A percentile compares a stretch with the other conserved stretches of the same genome.
phyloP scores from a whole-genome alignment of 64 coral and sea anemone species.

The Stichodactyla mertensii region DNA sequence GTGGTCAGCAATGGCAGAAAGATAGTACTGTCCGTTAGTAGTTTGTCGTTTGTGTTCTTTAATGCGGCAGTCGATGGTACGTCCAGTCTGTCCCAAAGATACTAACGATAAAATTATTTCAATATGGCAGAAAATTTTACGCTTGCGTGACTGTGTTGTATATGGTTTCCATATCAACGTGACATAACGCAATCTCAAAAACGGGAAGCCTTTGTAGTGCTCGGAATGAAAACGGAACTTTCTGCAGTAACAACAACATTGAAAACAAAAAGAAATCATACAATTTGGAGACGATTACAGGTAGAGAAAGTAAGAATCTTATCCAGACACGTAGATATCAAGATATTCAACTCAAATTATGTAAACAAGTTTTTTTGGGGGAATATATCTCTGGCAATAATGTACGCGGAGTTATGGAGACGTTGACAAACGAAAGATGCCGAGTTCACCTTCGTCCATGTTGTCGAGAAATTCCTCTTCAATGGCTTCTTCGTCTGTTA shows the following conservation, averaged over 20 bases:
- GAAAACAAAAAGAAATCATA: not conserved
- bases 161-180: conserved; percentile 26
- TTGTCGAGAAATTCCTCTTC: not conserved
- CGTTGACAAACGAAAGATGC: not conserved
- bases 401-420: not conserved
- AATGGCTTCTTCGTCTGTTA: conserved; percentile 1
- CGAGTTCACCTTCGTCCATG: not conserved
- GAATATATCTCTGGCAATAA: not conserved
- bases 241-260: not conserved
- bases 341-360: not conserved
- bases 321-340: not conserved
- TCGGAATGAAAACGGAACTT: not conserved
- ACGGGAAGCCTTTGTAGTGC: not conserved
- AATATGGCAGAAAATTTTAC: not conserved
- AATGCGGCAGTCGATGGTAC: too few species aligned
- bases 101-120: not conserved
- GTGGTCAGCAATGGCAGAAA: too few species aligned
- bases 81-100: too few species aligned
- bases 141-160: conserved; percentile 12
- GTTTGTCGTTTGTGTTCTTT: too few species aligned
- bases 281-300: not conserved
- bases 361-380: not conserved
- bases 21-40: too few species aligned
- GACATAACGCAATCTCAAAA: conserved; percentile 18
- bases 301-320: not conserved